A percentile compares a stretch with the other conserved stretches of the same genome.
phyloP scores from a whole-genome alignment of 2,888 invertebrate genomes.

The Cephus rjabovi region DNA sequence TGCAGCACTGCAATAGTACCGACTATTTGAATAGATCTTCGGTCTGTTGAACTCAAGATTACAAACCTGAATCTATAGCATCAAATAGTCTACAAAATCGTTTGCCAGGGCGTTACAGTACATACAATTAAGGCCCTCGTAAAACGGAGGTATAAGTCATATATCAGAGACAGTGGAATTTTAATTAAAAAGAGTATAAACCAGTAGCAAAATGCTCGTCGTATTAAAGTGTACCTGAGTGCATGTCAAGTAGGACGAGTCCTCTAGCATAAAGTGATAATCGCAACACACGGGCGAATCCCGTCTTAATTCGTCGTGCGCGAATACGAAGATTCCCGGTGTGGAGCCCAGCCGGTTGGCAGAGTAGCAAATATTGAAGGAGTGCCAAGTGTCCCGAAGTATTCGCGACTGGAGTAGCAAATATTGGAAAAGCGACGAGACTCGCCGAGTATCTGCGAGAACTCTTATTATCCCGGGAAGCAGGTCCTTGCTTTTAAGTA shows the following conservation, averaged over 20 bases:
- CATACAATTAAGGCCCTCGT: background rate
- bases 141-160: background rate
- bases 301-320: background rate
- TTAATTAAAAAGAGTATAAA: background rate
- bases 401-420: slow-evolving; percentile 25
- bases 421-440: slow-evolving; percentile 33
- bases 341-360: background rate
- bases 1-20: background rate
- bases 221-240: background rate
- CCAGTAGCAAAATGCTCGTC: background rate
- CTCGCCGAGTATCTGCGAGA: slow-evolving; percentile 22
- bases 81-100: background rate
- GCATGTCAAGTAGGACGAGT: background rate
- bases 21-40: background rate
- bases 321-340: background rate
- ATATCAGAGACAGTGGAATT: background rate
- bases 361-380: slow-evolving; percentile 26
- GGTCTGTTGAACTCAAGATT: background rate
- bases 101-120: background rate
- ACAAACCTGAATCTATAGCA: background rate
- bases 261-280: background rate
- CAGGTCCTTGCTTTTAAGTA: background rate
- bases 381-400: slow-evolving; percentile 8
- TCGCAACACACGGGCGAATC: background rate
- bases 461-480: slow-evolving; percentile 34